Evolutionary conservation across 2,113 vertebrate species (phyloP).

Genomic region (Reinhardtius hippoglossoides): DNA sequence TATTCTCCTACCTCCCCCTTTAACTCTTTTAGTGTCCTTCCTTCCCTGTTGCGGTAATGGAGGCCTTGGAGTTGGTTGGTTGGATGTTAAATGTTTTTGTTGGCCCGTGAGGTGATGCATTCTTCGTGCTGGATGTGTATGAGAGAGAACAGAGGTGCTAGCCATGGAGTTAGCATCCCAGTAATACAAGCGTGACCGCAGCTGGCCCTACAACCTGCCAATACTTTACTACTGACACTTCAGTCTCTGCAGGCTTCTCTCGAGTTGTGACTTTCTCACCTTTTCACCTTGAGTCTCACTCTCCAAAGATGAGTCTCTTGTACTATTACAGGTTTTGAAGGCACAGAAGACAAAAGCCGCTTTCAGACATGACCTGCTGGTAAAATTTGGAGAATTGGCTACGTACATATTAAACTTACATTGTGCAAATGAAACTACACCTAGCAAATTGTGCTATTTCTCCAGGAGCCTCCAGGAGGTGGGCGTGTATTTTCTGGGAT

Average conservation of each 20-base stretch:
- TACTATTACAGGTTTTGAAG: no score
- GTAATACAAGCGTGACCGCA: constrained; percentile 66
- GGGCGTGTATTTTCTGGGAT: constrained; percentile 93
- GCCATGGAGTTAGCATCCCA: constrained; percentile 68
- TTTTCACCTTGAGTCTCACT: constrained; percentile 37
- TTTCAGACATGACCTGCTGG: no score
- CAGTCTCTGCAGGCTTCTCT: constrained; percentile 33
- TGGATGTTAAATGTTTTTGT: constrained; percentile 60
- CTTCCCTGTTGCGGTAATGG: constrained; percentile 6
- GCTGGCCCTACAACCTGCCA: constrained; percentile 49
- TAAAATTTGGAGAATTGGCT: no score
- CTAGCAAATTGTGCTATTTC: background rate
- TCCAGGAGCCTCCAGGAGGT: constrained; percentile 45
- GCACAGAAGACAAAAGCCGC: no score
- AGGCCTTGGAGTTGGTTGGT: constrained; percentile 38
- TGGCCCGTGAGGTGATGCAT: constrained; percentile 72
- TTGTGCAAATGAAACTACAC: no score
- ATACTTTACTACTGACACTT: constrained; percentile 46
- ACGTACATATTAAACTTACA: no score
- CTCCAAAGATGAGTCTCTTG: background rate
- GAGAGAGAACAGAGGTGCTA: constrained; percentile 72
- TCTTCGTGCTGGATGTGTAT: constrained; percentile 69
- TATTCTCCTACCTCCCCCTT: background rate
- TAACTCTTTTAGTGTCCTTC: constrained; percentile 9
- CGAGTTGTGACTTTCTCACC: constrained; percentile 29